Base-by-base conservation (phyloP, 1,140 invertebrate species). In the Whitmania pigra region DNA sequence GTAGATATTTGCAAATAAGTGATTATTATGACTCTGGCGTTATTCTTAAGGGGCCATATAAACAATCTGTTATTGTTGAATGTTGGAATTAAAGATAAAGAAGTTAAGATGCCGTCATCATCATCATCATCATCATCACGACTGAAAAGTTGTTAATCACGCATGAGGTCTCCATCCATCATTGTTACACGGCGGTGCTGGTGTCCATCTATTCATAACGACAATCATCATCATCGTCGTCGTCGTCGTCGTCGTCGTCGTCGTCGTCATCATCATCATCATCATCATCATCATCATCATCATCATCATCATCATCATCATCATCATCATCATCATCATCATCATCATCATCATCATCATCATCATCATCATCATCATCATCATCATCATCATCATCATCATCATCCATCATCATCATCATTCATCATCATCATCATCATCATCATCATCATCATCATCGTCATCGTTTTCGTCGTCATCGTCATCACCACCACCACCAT, bases 331-430 rank as follows among this genome's bases (percentile, higher is more conserved):
- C 20, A 18, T 11, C 57, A 63, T 13, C 57, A n/a, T 13, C 57
- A 63, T 25, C 29, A 63, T 25, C 57, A 63, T 13, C 57, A 63
- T 31, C 29, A 13, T 25, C 57, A 63, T 25, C 54, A 57, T n/a
- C 25, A 57, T 25, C 54, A 57, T 57, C 54, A 57, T 25, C 54
- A 57, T n/a, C 54, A 57, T n/a, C 54, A 57, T n/a, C 54, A 25
- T 57, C 54, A 57, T 20, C 54, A 57, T n/a, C 25, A 57, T n/a
- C 54, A 57, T n/a, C 54, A 57, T 57, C 25, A 57, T n/a, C 54
- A 57, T n/a, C 54, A 57, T n/a, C 54, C 2, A 57, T 25, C 9
- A 20, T 9, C 9, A n/a, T 9, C 25, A 25, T 57, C 25, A 25
- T 20, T 57, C 54, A n/a, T 57, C 25, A 57, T 57, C n/a, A n/a